Evolutionary conservation across 1,140 invertebrate species (phyloP).

Genomic region (Tetramorium parvispinum): DNA sequence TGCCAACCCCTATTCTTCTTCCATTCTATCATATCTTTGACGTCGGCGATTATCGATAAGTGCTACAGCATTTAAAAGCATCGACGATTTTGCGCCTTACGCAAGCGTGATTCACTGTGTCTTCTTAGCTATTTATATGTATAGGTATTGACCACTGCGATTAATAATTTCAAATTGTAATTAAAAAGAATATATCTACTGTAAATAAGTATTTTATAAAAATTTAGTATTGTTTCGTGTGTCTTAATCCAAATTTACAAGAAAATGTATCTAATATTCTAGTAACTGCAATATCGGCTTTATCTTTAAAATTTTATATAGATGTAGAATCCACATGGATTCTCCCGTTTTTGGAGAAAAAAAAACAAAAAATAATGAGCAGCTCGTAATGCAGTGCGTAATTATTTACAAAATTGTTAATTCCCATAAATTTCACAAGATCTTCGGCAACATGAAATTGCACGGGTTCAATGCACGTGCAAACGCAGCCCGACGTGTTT

Average conservation of each 20-base stretch:
- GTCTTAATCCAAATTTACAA: background rate
- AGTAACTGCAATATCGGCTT: background rate
- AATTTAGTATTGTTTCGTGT: background rate
- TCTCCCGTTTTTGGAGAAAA: background rate
- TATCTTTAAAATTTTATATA: background rate
- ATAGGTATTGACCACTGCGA: background rate
- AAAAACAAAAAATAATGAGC: background rate
- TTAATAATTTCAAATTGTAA: background rate
- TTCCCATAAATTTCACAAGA: conserved; percentile 4
- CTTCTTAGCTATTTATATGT: background rate
- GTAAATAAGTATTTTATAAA: background rate
- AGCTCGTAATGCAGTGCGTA: background rate
- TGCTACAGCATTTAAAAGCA: background rate
- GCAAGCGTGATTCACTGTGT: background rate
- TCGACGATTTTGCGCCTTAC: conserved; percentile 11
- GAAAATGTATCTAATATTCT: background rate
- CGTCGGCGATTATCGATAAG: conserved; percentile 40
- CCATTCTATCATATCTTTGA: conserved; percentile 6
- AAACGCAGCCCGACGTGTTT: conserved; percentile 32
- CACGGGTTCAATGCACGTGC: conserved; percentile 17
- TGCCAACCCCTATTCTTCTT: conserved; percentile 33
- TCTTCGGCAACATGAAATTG: conserved; percentile 32
- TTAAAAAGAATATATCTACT: background rate
- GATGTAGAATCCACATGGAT: background rate
- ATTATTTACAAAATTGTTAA: conserved; percentile 19